Base-by-base conservation (phyloP, 2,113 vertebrate species). In the Rhombomys opimus region DNA sequence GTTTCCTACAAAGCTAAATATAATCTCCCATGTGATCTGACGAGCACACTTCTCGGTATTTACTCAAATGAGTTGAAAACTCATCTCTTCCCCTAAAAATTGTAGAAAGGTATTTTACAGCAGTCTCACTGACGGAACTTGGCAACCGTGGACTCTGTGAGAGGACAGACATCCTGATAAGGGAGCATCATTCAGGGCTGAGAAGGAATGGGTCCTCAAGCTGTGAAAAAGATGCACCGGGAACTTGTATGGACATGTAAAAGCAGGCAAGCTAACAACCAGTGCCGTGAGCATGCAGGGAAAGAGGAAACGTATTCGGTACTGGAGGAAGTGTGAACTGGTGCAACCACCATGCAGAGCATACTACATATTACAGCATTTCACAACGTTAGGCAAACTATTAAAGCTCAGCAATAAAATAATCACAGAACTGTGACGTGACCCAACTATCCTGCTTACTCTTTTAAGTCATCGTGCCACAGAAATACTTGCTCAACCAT, bases 171-270 rank as follows among this genome's bases (percentile, higher is more conserved):
- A 67, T 67, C 27, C 38, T 67, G 15, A 32, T 1, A 7, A 80
- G 4, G 4, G 22, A 50, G 75, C 13, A 77, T 77, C 46, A 23
- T 32, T 52, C 59, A 76, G 73, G 50, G 57, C 65, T 59, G 65
- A 76, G 88, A 90, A 59, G 46, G 91, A 96, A 90, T 30, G 20
- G 46, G 22, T 27, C 77, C 61, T 52, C 27, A 88, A 84, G 52
- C 5, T 63, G 27, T 38, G 70, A 17, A 77, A 46, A 84, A 82
- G 59, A 84, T 22, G 0, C 2, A 7, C 32, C 50, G 7, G 54
- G 68, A 85, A 18, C 5, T 27, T 61, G 72, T 68, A 18, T 35
- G 27, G 30, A 41, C 13, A 2, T 3, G 13, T 63, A 7, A 89
- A 82, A 50, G 54, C 73, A 46, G 38, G 32, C 12, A 7, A 35